Conservation (phyloP, 2,888 invertebrate species). For the Megamerina dolium region DNA sequence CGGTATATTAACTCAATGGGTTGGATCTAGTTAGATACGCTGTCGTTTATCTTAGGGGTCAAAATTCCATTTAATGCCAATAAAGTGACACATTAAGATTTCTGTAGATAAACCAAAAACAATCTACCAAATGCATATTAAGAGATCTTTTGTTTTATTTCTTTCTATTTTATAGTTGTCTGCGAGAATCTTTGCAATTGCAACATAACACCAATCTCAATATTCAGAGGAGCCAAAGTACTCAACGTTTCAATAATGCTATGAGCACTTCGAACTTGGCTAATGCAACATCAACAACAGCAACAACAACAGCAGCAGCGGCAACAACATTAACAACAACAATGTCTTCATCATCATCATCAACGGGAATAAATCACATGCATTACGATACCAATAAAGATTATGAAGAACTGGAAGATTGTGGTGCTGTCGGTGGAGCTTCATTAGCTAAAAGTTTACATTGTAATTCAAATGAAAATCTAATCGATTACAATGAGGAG, state of each 20-base stretch:
- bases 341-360: conserved; percentile 12
- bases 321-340: conserved; percentile 7
- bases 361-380: conserved; percentile 18
- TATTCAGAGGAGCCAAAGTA: conserved; percentile 50
- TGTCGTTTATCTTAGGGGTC: too few species aligned
- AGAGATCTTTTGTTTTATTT: too few species aligned
- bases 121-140: too few species aligned
- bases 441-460: conserved; percentile 11
- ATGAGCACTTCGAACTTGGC: conserved; percentile 29
- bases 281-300: conserved; percentile 9
- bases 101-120: too few species aligned
- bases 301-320: conserved; percentile 1
- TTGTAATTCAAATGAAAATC: conserved; percentile 28
- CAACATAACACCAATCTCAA: conserved; percentile 50
- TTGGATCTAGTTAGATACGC: too few species aligned
- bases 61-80: too few species aligned
- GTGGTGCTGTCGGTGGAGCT: conserved; percentile 21
- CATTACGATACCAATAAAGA: conserved; percentile 42
- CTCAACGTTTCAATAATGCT: conserved; percentile 44
- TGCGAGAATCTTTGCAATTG: conserved; percentile 47
- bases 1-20: too few species aligned
- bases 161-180: conserved; percentile 35
- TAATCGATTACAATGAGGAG: conserved; percentile 29
- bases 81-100: background rate
- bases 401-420: conserved; percentile 28